Conservation (phyloP, 2,888 invertebrate species). For the Digitonthophagus gazella region DNA sequence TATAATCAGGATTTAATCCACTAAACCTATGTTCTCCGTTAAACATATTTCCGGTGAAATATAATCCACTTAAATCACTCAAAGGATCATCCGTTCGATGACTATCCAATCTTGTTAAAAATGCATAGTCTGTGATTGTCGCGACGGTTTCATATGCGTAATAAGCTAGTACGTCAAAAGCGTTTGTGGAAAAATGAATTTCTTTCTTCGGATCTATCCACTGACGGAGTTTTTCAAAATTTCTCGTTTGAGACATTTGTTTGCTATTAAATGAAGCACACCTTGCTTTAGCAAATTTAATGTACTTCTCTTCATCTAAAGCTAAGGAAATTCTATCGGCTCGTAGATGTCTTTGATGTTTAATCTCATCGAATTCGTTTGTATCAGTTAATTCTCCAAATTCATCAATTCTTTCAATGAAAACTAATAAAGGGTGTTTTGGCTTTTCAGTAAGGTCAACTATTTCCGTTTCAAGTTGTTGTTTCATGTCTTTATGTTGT, state of each 20-base stretch:
- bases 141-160: slow-evolving; percentile 89
- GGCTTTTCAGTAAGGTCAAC: slow-evolving; percentile 42
- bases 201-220: slow-evolving; percentile 66
- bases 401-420: slow-evolving; percentile 58
- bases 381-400: slow-evolving; percentile 56
- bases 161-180: slow-evolving; percentile 77
- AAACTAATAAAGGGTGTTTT: slow-evolving; percentile 52
- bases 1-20: slow-evolving; percentile 51
- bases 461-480: slow-evolving; percentile 48
- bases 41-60: slow-evolving; percentile 62
- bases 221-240: slow-evolving; percentile 55
- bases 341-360: slow-evolving; percentile 59
- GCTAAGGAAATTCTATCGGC: slow-evolving; percentile 63
- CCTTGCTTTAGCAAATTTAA: slow-evolving; percentile 77
- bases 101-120: slow-evolving; percentile 76
- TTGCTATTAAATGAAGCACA: slow-evolving; percentile 65
- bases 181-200: slow-evolving; percentile 60
- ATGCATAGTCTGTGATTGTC: slow-evolving; percentile 80
- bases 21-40: slow-evolving; percentile 55
- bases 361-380: slow-evolving; percentile 57
- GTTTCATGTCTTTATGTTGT: slow-evolving; percentile 56
- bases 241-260: slow-evolving; percentile 38
- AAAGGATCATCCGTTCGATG: slow-evolving; percentile 70
- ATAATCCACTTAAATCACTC: slow-evolving; percentile 64
- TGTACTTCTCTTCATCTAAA: slow-evolving; percentile 61